phyloP scores from a whole-genome alignment of 2,113 vertebrate species.

The Eurystomus gularis region DNA sequence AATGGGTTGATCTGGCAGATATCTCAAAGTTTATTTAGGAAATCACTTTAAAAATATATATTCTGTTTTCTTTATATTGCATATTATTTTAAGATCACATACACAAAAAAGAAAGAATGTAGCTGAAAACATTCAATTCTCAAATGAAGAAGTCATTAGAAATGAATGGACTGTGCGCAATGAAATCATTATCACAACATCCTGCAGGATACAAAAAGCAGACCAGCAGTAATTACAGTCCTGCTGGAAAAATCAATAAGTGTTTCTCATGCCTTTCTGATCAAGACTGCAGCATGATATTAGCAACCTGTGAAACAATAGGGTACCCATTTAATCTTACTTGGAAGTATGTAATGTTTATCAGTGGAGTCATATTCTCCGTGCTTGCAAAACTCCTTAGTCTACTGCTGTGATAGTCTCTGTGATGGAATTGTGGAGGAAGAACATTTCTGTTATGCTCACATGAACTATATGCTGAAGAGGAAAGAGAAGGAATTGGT shows the following conservation, averaged over 20 bases:
- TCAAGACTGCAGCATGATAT: background rate
- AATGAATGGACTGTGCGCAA: background rate
- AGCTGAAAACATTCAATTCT: background rate
- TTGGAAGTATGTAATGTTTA: background rate
- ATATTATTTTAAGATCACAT: background rate
- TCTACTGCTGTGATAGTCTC: background rate
- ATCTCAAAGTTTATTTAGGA: background rate
- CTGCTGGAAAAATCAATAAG: slow-evolving; percentile 14
- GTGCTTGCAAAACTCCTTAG: background rate
- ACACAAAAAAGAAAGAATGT: background rate
- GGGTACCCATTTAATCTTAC: background rate
- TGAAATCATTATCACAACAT: background rate
- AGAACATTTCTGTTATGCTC: background rate
- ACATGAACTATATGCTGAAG: background rate
- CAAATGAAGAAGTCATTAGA: background rate
- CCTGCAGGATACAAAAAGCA: background rate
- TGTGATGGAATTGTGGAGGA: background rate
- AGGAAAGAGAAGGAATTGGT: background rate
- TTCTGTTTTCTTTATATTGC: background rate
- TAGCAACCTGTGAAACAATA: background rate
- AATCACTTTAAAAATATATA: background rate
- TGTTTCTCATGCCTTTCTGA: background rate
- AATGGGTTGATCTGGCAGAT: background rate
- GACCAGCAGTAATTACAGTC: background rate
- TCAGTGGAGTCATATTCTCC: background rate